A percentile compares a stretch with the other conserved stretches of the same genome.
Evolutionary conservation across 2,113 vertebrate genomes (phyloP).

Genomic region (Pao palembangensis): DNA sequence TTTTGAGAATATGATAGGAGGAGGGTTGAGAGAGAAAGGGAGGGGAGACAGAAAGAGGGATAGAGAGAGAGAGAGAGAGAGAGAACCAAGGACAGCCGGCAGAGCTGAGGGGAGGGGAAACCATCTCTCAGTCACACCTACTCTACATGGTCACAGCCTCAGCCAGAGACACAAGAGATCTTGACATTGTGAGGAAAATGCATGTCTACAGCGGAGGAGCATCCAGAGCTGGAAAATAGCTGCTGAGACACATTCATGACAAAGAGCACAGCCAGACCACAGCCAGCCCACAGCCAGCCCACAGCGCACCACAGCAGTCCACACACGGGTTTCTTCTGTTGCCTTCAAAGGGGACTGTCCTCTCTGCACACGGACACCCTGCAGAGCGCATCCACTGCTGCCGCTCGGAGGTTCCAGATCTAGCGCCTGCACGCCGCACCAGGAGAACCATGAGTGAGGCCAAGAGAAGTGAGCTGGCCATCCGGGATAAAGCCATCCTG

Average conservation of each 20-base stretch:
- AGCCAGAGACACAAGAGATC: conserved; percentile 33
- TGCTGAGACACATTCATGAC: conserved; percentile 35
- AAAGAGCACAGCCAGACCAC: conserved; percentile 30
- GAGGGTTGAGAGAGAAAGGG: conserved; percentile 25
- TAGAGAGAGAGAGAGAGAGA: conserved; percentile 33
- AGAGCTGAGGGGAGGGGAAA: conserved; percentile 43
- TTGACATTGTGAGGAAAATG: conserved; percentile 50
- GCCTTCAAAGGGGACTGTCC: conserved; percentile 13
- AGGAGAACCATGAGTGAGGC: conserved; percentile 59
- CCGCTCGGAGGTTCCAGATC: conserved; percentile 12
- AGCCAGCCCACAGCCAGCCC: conserved; percentile 28
- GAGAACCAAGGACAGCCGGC: conserved; percentile 59
- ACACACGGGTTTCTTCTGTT: conserved; percentile 22
- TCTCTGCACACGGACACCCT: conserved; percentile 12
- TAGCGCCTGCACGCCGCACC: conserved; percentile 16
- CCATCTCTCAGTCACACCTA: conserved; percentile 38
- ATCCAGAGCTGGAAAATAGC: conserved; percentile 20
- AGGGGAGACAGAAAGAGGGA: conserved; percentile 27
- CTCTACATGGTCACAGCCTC: conserved; percentile 23
- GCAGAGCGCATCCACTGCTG: conserved; percentile 7
- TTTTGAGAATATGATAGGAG: conserved; percentile 2
- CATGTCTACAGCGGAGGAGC: background rate
- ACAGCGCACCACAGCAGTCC: conserved; percentile 28
- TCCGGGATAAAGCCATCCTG: conserved; percentile 84
- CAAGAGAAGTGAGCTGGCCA: conserved; percentile 77